A percentile compares a stretch with the other conserved stretches of the same genome.
phyloP scores from a whole-genome alignment of 2,113 vertebrate genomes.

The Mesoclemmys tuberculata region DNA sequence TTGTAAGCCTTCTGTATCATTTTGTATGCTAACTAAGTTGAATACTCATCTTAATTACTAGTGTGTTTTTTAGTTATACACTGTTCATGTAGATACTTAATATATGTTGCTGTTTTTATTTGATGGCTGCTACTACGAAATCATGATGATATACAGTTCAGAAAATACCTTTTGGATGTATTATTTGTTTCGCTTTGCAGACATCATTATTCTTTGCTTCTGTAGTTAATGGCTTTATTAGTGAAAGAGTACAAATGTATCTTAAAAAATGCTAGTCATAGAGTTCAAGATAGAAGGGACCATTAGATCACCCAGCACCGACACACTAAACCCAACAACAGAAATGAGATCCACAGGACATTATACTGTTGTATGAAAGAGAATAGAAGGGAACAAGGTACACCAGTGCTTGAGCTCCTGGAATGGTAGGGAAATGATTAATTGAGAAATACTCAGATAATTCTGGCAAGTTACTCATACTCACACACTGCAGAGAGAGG shows the following conservation, averaged over 20 bases:
- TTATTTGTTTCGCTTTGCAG: conserved; percentile 3
- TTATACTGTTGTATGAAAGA: too few species aligned
- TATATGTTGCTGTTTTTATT: conserved; percentile 41
- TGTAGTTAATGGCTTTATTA: neutral
- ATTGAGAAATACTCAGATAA: too few species aligned
- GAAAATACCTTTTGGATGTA: neutral
- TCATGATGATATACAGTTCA: neutral
- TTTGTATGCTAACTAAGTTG: conserved; percentile 48
- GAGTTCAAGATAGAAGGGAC: too few species aligned
- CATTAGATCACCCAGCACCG: too few species aligned
- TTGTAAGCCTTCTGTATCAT: conserved; percentile 51
- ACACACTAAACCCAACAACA: too few species aligned
- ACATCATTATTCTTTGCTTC: conserved; percentile 44
- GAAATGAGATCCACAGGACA: too few species aligned
- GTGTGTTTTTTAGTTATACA: neutral
- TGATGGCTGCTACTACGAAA: conserved; percentile 23
- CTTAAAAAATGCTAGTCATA: too few species aligned
- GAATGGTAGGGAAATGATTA: too few species aligned
- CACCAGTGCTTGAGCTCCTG: too few species aligned
- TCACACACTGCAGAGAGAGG: too few species aligned
- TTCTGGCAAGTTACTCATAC: too few species aligned
- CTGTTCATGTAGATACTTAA: conserved; percentile 47
- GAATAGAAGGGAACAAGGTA: too few species aligned
- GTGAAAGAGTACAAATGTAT: neutral
- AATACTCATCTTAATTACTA: conserved; percentile 11